A percentile compares a stretch with the other conserved stretches of the same genome.
Conservation (phyloP, 2,113 vertebrate genomes). For the Kryptolebias marmoratus region DNA sequence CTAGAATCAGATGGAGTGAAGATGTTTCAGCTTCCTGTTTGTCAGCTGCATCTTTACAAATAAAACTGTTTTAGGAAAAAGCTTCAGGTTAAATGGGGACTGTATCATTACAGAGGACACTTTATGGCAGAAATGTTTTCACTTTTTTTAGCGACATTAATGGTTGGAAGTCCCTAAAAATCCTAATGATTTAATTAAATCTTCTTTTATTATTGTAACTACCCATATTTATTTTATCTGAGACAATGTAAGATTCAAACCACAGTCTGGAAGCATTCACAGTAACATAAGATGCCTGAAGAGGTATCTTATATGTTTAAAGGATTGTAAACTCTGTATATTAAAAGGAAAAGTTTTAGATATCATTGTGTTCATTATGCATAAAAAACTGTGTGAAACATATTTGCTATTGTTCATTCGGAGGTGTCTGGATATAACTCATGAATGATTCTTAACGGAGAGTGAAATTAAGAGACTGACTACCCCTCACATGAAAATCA, state of each 20-base stretch:
- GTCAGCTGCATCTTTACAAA: background rate
- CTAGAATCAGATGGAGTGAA: background rate
- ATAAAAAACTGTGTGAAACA: background rate
- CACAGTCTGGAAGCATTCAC: background rate
- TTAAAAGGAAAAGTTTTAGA: constrained; percentile 28
- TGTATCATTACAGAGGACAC: too few species aligned
- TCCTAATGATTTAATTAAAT: background rate
- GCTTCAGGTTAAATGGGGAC: too few species aligned
- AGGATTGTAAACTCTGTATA: constrained; percentile 4
- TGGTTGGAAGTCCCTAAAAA: background rate
- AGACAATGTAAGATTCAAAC: background rate
- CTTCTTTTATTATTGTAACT: background rate
- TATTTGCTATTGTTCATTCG: background rate
- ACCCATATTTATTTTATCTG: background rate
- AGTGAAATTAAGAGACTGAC: constrained; percentile 20
- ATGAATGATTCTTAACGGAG: constrained; percentile 10
- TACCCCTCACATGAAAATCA: constrained; percentile 12
- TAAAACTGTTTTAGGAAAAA: background rate
- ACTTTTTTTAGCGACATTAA: too few species aligned
- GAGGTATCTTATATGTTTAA: background rate
- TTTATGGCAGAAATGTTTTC: too few species aligned
- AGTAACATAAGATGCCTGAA: background rate
- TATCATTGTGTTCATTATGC: background rate
- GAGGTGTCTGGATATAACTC: constrained; percentile 9
- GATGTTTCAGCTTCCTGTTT: background rate